phyloP scores from a whole-genome alignment of 2,888 invertebrate species.

The Ischnus inquisitorius region DNA sequence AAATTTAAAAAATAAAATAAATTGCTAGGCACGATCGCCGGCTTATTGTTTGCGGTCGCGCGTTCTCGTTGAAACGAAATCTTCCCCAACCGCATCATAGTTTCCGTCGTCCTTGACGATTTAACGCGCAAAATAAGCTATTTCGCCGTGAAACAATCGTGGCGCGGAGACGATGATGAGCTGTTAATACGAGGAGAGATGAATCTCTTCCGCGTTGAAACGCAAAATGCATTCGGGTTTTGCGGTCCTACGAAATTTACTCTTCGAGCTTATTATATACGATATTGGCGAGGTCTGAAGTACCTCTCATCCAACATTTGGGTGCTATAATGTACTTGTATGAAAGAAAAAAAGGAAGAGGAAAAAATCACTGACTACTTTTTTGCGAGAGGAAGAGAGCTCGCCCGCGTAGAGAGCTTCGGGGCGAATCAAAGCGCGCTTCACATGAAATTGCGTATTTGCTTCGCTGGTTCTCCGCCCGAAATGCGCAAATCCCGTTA shows the following conservation, averaged over 20 bases:
- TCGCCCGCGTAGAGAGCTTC: slow-evolving; percentile 17
- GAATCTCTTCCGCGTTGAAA: slow-evolving; percentile 24
- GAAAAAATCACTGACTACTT: slow-evolving; percentile 49
- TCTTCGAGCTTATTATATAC: slow-evolving; percentile 23
- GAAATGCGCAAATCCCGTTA: slow-evolving; percentile 50
- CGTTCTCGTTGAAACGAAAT: slow-evolving; percentile 31
- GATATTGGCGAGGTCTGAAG: slow-evolving; percentile 43
- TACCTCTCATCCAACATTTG: slow-evolving; percentile 28
- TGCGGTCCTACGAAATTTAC: slow-evolving; percentile 26
- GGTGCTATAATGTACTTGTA: slow-evolving; percentile 47
- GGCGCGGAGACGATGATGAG: not conserved
- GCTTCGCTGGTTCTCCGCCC: slow-evolving; percentile 49
- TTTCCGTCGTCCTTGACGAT: not conserved
- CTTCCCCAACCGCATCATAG: slow-evolving; percentile 22
- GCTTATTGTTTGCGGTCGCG: slow-evolving; percentile 38
- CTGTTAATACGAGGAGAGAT: not conserved
- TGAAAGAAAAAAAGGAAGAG: not conserved
- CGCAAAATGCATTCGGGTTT: not conserved
- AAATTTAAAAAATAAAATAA: slow-evolving; percentile 7
- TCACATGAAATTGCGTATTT: slow-evolving; percentile 62
- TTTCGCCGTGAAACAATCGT: slow-evolving; percentile 1
- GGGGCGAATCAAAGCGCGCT: slow-evolving; percentile 55
- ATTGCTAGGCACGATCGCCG: slow-evolving; percentile 12
- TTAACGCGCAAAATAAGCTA: not conserved
- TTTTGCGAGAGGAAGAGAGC: not conserved